phyloP scores from a whole-genome alignment of 2,888 invertebrate genomes.

The Phragmatobia fuliginosa region DNA sequence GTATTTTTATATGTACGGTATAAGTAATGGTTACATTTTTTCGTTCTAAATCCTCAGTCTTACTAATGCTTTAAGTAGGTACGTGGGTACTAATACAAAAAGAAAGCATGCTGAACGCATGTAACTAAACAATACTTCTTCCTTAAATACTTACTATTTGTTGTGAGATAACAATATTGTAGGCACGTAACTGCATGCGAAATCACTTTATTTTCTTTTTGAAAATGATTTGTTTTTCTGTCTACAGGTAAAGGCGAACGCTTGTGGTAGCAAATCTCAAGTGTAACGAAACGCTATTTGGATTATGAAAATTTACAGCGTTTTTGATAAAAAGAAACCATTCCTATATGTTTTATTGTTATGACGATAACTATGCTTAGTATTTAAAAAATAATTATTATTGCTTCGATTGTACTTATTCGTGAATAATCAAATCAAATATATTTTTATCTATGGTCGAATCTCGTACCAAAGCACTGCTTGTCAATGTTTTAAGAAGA shows the following conservation, averaged over 20 bases:
- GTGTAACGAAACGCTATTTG: neutral
- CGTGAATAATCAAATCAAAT: neutral
- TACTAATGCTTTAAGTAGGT: conserved; percentile 74
- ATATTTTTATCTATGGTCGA: neutral
- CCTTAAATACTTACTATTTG: conserved; percentile 78
- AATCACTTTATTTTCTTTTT: conserved; percentile 7
- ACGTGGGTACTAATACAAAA: conserved; percentile 63
- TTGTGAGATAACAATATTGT: conserved; percentile 82
- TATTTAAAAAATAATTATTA: neutral
- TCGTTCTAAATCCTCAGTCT: conserved; percentile 50
- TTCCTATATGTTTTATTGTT: conserved; percentile 57
- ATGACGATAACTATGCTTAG: conserved; percentile 14
- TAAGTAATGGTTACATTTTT: conserved; percentile 52
- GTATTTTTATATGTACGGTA: conserved; percentile 6
- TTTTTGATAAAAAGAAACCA: conserved; percentile 55
- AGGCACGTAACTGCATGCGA: conserved; percentile 52
- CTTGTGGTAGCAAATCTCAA: conserved; percentile 57
- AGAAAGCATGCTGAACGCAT: conserved; percentile 68
- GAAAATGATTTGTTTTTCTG: conserved; percentile 39
- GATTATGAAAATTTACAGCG: conserved; percentile 30
- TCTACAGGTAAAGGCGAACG: conserved; percentile 71
- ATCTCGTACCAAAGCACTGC: neutral
- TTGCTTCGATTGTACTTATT: neutral
- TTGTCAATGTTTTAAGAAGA: neutral
- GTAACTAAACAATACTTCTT: conserved; percentile 50